Conservation (phyloP, 2,888 invertebrate species). For the Pristionchus japonicus region DNA sequence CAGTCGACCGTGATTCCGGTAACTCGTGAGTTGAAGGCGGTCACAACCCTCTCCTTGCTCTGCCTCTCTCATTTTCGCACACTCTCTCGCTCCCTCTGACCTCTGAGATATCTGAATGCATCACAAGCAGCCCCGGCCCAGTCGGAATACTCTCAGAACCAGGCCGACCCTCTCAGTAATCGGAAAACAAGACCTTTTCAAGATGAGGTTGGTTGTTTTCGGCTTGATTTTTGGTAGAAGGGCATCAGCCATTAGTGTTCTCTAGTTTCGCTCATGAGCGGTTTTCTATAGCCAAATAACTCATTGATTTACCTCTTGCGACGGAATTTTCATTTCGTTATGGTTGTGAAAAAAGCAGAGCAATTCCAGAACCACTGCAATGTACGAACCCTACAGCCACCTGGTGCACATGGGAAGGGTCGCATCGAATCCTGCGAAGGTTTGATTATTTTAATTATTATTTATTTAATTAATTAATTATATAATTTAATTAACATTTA, state of each 20-base stretch:
- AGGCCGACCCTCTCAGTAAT: background rate
- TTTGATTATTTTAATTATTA: background rate
- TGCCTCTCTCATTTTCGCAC: background rate
- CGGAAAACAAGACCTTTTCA: background rate
- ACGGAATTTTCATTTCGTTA: too few relatives aligned
- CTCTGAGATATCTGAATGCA: background rate
- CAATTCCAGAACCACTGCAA: background rate
- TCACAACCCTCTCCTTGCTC: background rate
- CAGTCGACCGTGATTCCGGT: background rate
- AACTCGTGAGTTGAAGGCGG: background rate
- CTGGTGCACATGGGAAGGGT: background rate
- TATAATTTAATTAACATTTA: background rate
- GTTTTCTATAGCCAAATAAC: background rate
- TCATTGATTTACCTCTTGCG: too few relatives aligned
- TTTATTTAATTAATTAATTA: background rate
- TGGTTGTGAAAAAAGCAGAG: too few relatives aligned
- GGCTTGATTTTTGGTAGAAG: background rate
- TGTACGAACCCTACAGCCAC: constrained; percentile 7
- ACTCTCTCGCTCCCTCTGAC: background rate
- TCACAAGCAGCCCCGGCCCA: background rate
- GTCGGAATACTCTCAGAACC: background rate
- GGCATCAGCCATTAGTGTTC: background rate
- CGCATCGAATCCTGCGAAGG: background rate
- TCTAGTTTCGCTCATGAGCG: background rate
- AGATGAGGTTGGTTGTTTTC: constrained; percentile 15